Percentiles rank a stretch among this genome's conserved stretches.
Evolutionary conservation across 2,888 invertebrate genomes (phyloP).

Genomic region (Fabriciana adippe): DNA sequence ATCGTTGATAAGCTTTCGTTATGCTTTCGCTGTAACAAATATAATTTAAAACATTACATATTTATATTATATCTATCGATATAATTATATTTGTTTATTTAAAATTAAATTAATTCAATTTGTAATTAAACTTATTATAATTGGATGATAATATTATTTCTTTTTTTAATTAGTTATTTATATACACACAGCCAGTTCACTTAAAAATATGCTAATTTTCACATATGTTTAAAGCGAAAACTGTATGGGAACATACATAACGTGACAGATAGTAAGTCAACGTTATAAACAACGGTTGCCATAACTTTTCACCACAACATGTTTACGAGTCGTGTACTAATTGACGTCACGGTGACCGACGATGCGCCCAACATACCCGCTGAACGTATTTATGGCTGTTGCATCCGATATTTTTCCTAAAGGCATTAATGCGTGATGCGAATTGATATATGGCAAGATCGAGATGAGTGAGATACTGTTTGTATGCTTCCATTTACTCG

Average conservation of each 20-base stretch:
- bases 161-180: too few species aligned
- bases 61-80: too few species aligned
- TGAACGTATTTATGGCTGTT: conserved; percentile 58
- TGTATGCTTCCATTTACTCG: conserved; percentile 22
- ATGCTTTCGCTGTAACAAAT: neutral
- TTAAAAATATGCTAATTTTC: too few species aligned
- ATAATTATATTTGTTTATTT: too few species aligned
- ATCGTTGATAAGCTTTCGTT: conserved; percentile 19
- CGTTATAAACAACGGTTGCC: conserved; percentile 31
- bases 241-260: conserved; percentile 22
- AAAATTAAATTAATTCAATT: too few species aligned
- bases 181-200: too few species aligned
- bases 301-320: conserved; percentile 44
- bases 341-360: conserved; percentile 57
- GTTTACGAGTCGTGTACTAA: conserved; percentile 55
- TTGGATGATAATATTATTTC: too few species aligned
- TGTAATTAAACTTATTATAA: too few species aligned
- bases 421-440: conserved; percentile 67
- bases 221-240: neutral
- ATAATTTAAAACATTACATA: neutral
- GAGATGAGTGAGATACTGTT: conserved; percentile 41
- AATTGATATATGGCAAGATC: conserved; percentile 64
- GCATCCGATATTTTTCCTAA: conserved; percentile 69
- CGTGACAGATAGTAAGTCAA: conserved; percentile 28
- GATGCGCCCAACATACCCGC: conserved; percentile 49